phyloP scores from a whole-genome alignment of 2,888 invertebrate genomes.

The Ophraella communa region DNA sequence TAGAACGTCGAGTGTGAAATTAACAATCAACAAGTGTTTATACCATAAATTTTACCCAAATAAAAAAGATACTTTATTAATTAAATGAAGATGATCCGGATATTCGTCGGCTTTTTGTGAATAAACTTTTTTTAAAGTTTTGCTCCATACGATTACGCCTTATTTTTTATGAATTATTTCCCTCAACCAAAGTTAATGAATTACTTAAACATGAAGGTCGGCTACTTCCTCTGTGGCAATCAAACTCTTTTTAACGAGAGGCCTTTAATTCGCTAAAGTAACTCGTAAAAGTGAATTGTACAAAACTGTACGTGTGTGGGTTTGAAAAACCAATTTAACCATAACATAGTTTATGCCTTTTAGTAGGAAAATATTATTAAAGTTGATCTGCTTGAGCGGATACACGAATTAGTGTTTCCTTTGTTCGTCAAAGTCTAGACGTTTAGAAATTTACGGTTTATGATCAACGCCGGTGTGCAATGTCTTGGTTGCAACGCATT shows the following conservation, averaged over 20 bases:
- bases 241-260: slow-evolving; percentile 21
- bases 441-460: slow-evolving; percentile 2
- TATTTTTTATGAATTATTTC: no score
- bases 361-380: slow-evolving; percentile 34
- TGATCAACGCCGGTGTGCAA: not conserved
- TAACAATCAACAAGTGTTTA: no score
- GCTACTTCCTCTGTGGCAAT: slow-evolving; percentile 24
- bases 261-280: slow-evolving; percentile 31
- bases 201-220: not conserved
- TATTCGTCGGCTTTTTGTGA: no score
- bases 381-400: slow-evolving; percentile 29
- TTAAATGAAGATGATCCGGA: no score
- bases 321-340: slow-evolving; percentile 16
- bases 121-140: no score
- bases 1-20: no score
- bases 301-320: slow-evolving; percentile 26
- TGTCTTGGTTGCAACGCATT: no score
- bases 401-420: slow-evolving; percentile 34
- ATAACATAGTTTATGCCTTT: slow-evolving; percentile 26
- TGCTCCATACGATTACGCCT: no score
- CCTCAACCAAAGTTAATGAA: not conserved
- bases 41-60: no score
- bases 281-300: slow-evolving; percentile 35
- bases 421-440: slow-evolving; percentile 33
- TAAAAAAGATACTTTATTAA: no score